Evolutionary conservation across 2,113 vertebrate genomes (phyloP), one percentile per base, ranked within the genome.

Genomic region (Chrysochloris asiatica): DNA sequence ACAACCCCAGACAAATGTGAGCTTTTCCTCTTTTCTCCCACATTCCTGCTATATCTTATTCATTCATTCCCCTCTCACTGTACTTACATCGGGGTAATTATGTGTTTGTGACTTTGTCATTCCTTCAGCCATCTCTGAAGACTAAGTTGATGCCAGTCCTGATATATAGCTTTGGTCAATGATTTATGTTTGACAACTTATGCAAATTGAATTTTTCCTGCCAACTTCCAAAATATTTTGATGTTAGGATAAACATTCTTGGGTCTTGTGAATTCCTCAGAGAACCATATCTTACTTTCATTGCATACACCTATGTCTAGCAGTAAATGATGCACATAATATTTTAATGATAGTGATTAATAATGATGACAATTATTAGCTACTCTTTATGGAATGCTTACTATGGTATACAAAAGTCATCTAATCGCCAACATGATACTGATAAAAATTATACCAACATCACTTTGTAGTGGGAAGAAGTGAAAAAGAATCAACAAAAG

Each of bases 331-430:
- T 52, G 5, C 3, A 56, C 4, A 24, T 61, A 21, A 67, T 47
- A 73, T 87, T 84, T 86, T 82, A 91, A 84, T 85, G 24, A 33
- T 48, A 3, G 28, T 92, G 2, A 80, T 41, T 72, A 88, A 73
- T 21, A 82, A 41, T 71, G 50, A 52, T 38, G 22, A 28, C 73
- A 48, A 80, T 93, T 56, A 71, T 38, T 41, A 89, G 26, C 33
- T 84, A 43, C 41, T 73, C 41, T 30, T 54, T 75, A 41, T 52
- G 41, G 22, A 67, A 80, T 52, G 4, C 21, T 48, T 48, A 72
- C 12, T 77, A 0, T 26, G 43, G 48, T 28, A 79, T 30, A 67
- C 6, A 0, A 41, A 45, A n/a, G 1, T 54, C 38, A 89, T 65
- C 56, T 65, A 88, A 76, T 77, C 28, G 2, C 52, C 17, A 69